These are phyloP conservation scores for Bos indicus DNA, from an alignment of 2,113 vertebrate genomes.

Conservation along the genomic window DNA sequence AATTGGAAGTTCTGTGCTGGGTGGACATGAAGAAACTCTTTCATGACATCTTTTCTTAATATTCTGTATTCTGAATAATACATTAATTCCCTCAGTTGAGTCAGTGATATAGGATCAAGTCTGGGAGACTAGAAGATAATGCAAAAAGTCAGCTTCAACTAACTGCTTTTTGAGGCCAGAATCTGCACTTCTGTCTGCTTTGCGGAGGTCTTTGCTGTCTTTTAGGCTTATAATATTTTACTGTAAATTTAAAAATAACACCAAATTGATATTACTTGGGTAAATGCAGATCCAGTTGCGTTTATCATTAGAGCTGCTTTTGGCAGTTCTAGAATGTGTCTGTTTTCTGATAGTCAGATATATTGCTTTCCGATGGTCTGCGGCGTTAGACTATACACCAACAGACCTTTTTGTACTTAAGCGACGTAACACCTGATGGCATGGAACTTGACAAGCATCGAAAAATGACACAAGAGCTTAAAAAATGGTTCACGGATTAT, in stretches of 20 bases:
- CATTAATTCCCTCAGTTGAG: neutral
- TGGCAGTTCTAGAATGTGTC: neutral
- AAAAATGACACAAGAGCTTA: neutral
- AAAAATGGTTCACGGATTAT: neutral
- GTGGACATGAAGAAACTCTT: neutral
- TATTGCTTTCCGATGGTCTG: neutral
- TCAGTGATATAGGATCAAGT: neutral
- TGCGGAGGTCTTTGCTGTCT: neutral
- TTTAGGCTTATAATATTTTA: neutral
- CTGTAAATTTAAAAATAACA: constrained; percentile 2
- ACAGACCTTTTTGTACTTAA: neutral
- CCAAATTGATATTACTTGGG: neutral
- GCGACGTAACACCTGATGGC: neutral
- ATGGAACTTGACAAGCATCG: neutral
- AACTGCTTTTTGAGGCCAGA: neutral
- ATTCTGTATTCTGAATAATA: neutral
- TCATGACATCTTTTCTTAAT: neutral
- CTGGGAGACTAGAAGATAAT: neutral
- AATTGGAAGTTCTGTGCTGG: neutral
- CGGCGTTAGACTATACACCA: neutral
- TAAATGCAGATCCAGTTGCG: neutral
- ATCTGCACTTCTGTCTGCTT: neutral
- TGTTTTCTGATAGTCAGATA: neutral
- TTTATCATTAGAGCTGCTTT: neutral
- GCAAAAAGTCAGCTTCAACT: neutral